Conservation (phyloP, 2,797 vertebrate species). For the Natrix natrix region DNA sequence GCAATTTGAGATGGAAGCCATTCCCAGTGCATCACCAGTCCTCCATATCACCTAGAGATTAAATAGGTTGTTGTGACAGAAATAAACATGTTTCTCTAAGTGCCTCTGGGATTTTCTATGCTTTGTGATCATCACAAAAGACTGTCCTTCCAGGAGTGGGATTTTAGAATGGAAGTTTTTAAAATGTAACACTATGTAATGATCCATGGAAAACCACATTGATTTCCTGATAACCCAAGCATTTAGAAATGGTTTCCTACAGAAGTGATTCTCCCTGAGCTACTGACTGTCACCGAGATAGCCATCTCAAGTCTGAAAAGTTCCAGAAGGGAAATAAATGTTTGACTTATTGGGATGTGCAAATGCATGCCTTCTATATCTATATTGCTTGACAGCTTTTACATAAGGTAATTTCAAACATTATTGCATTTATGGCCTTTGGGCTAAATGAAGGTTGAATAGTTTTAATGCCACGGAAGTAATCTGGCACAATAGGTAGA, state of each 20-base stretch:
- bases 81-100: background rate
- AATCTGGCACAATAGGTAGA: constrained; percentile 6
- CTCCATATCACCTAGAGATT: background rate
- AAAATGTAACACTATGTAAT: constrained; percentile 3
- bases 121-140: background rate
- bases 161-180: background rate
- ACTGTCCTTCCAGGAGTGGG: constrained; percentile 11
- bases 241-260: constrained; percentile 8
- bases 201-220: constrained; percentile 26
- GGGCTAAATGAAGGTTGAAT: constrained; percentile 17
- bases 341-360: constrained; percentile 24
- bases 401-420: constrained; percentile 11
- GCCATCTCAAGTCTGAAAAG: constrained; percentile 11
- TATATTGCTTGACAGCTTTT: constrained; percentile 27
- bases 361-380: constrained; percentile 25
- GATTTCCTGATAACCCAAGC: constrained; percentile 27
- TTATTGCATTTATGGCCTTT: constrained; percentile 31
- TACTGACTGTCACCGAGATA: constrained; percentile 2
- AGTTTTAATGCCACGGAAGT: constrained; percentile 29
- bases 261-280: constrained; percentile 13
- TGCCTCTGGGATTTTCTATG: background rate
- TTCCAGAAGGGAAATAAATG: constrained; percentile 9
- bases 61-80: background rate
- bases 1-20: background rate
- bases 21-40: background rate